phyloP scores from a whole-genome alignment of 2,888 invertebrate genomes.

The Caenorhabditis sp. region DNA sequence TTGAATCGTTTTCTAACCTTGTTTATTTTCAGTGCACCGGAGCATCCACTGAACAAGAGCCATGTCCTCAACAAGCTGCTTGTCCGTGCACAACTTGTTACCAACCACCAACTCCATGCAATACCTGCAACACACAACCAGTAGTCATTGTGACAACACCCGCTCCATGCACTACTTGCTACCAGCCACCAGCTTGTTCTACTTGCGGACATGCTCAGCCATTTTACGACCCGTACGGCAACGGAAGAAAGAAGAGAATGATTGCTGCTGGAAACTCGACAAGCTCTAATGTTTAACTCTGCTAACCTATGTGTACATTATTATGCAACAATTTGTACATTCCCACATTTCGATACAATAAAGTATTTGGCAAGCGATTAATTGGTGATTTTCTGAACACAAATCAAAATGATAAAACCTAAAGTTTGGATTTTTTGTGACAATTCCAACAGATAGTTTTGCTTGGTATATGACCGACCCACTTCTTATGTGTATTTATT shows the following conservation, averaged over 20 bases:
- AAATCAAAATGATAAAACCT: background rate
- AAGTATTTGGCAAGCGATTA: conserved; percentile 17
- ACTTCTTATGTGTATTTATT: background rate
- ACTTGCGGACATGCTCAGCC: conserved; percentile 67
- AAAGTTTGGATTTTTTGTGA: too few species aligned
- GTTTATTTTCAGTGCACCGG: conserved; percentile 71
- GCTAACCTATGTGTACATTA: conserved; percentile 35
- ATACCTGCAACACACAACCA: conserved; percentile 61
- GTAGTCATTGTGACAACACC: conserved; percentile 58
- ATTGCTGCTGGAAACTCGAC: conserved; percentile 36
- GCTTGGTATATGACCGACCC: too few species aligned
- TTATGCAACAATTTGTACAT: conserved; percentile 45
- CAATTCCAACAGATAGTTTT: too few species aligned
- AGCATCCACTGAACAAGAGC: conserved; percentile 65
- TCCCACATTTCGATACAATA: conserved; percentile 27
- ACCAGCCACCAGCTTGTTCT: conserved; percentile 63
- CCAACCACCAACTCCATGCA: conserved; percentile 63
- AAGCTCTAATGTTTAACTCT: conserved; percentile 19
- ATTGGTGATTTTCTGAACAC: background rate
- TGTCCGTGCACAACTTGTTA: conserved; percentile 71
- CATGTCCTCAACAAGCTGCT: conserved; percentile 66
- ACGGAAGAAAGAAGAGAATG: conserved; percentile 64
- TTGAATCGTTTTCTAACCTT: background rate
- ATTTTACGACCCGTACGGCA: conserved; percentile 70
- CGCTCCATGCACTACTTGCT: conserved; percentile 67